A percentile compares a stretch with the other conserved stretches of the same genome.
phyloP scores from a whole-genome alignment of 1,140 invertebrate genomes.

The Drosophila azteca region DNA sequence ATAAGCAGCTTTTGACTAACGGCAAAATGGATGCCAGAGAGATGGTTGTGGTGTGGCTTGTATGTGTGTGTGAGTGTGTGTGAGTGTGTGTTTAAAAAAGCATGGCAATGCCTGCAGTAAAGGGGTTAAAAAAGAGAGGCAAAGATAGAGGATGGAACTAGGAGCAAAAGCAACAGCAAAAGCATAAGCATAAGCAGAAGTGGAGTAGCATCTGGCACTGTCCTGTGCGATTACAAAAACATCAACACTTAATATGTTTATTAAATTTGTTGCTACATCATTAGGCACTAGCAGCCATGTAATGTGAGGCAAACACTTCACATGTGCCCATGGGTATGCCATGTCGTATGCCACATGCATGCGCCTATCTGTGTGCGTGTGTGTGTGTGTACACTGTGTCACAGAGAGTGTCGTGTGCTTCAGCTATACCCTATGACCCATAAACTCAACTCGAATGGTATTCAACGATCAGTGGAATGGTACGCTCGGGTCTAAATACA shows the following conservation, averaged over 20 bases:
- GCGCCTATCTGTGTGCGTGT: constrained; percentile 14
- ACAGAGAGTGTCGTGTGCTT: too few relatives aligned
- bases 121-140: background rate
- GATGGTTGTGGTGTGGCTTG: background rate
- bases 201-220: constrained; percentile 38
- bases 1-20: constrained; percentile 46
- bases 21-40: constrained; percentile 40
- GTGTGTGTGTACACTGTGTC: constrained; percentile 9
- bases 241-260: constrained; percentile 83
- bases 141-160: too few relatives aligned
- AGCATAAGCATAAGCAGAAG: background rate
- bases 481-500: too few relatives aligned
- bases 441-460: background rate
- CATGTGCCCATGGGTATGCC: constrained; percentile 20
- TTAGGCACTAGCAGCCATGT: constrained; percentile 79
- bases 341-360: constrained; percentile 1
- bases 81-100: constrained; percentile 7
- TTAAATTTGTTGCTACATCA: constrained; percentile 83
- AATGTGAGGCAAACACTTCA: constrained; percentile 74
- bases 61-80: background rate
- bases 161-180: background rate
- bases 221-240: constrained; percentile 73
- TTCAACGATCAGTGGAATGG: background rate
- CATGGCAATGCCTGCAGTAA: background rate
- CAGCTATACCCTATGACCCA: constrained; percentile 27